Base-by-base conservation (phyloP, 2,113 vertebrate genomes). In the Anhinga anhinga region DNA sequence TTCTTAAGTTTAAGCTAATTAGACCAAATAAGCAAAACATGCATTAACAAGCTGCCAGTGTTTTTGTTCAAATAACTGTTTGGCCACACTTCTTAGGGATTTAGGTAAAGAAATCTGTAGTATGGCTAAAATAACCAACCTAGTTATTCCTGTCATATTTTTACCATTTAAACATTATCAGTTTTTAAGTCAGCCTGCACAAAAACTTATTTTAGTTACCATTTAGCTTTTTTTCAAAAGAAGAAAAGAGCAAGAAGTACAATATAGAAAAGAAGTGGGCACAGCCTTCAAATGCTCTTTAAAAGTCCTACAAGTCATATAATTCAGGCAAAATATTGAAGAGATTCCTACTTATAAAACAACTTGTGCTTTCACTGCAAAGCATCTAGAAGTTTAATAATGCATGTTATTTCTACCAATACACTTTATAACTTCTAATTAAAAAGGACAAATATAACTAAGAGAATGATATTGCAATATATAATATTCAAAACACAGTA, bases 1-100 rank as follows among this genome's bases (percentile, higher is more conserved):
- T 97, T 81, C 69, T 97, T 88, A 96, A 87, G 56, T 85, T 86
- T 93, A 86, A 96, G 80, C 56, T 93, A 97, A 97, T 97, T 96
- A 97, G 74, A 88, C 42, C 44, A 97, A 88, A 93, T 63, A 94
- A 97, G 74, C 86, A 97, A 97, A 95, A 73, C 72, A 96, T 6
- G 26, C 25, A 38, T 79, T 90, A 96, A 84, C 73, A 95, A 94
- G 61, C 67, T 93, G 83, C 67, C 88, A 85, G 21, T 44, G 42
- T 74, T 97, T 97, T 93, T 70, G 78, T 93, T 96, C 55, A 88
- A 83, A 16, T 86, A 90, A 90, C 59, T 96, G 62, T 94, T 88
- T 76, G 69, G 85, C 47, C 59, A 7, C 18, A 79, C 56, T 96
- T 94, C 85, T 80, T 90, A 88, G 71, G 69, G 79, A 97, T 88